phyloP scores from a whole-genome alignment of 2,888 invertebrate genomes.

The Phymatocera aterrima region DNA sequence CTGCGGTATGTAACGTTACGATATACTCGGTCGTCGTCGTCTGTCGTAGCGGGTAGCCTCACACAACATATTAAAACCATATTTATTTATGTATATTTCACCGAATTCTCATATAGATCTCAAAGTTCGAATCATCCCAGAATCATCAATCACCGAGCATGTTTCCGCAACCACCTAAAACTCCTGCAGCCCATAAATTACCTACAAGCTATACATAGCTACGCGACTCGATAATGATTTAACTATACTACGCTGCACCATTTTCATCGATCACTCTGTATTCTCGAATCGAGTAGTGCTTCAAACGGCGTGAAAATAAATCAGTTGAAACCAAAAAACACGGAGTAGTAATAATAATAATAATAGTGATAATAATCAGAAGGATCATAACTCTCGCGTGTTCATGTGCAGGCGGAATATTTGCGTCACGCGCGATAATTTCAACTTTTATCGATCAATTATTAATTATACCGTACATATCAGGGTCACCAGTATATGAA shows the following conservation, averaged over 20 bases:
- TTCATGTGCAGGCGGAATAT: no score
- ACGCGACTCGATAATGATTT: no score
- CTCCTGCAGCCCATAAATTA: no score
- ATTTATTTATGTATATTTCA: no score
- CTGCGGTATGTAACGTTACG: slow-evolving; percentile 47
- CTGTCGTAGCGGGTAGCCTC: slow-evolving; percentile 12
- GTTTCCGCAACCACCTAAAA: background rate
- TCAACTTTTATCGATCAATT: no score
- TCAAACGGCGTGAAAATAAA: background rate
- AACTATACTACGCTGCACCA: background rate
- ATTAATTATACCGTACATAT: no score
- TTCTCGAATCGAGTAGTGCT: background rate
- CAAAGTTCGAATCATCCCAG: background rate
- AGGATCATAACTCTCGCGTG: no score
- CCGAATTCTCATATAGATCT: background rate
- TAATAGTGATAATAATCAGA: no score
- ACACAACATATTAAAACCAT: background rate
- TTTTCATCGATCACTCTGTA: slow-evolving; percentile 1
- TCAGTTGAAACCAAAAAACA: background rate
- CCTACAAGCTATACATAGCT: no score
- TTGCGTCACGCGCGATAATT: no score
- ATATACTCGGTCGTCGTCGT: background rate
- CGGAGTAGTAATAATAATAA: background rate
- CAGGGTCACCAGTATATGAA: no score
- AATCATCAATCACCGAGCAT: background rate